A percentile compares a stretch with the other conserved stretches of the same genome.
phyloP scores from a whole-genome alignment of 92 coral and sea anemone genomes.

The Phenganax marumi region DNA sequence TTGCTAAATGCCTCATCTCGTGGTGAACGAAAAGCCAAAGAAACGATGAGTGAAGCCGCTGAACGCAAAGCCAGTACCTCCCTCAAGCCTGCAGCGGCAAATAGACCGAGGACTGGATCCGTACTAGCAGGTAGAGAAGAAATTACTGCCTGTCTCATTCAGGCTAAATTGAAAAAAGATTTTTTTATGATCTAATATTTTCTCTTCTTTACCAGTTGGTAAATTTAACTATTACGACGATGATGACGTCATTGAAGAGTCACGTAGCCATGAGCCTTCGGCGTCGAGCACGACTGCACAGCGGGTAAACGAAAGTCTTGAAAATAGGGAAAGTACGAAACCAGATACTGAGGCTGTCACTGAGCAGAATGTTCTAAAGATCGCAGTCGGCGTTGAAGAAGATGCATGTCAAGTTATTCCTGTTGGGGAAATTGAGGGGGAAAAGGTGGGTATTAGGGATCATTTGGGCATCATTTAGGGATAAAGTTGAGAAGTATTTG shows the following conservation, averaged over 20 bases:
- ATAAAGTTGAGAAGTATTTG: too few species aligned
- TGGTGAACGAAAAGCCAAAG: constrained; percentile 64
- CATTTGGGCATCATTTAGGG: neutral
- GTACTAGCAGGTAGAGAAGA: constrained; percentile 29
- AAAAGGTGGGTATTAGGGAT: neutral
- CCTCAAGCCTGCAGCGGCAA: neutral
- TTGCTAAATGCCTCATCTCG: constrained; percentile 62
- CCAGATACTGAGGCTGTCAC: neutral
- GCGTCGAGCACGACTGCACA: constrained; percentile 5
- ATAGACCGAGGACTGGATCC: constrained; percentile 25
- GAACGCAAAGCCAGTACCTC: constrained; percentile 10
- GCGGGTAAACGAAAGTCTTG: constrained; percentile 4
- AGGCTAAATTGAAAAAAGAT: neutral
- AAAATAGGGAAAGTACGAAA: neutral
- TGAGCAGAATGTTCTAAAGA: constrained; percentile 9
- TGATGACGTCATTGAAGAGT: constrained; percentile 5
- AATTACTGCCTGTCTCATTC: neutral
- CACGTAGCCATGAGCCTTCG: constrained; percentile 5
- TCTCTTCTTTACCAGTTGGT: neutral
- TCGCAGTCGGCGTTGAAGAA: constrained; percentile 26
- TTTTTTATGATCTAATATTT: neutral
- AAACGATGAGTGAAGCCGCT: constrained; percentile 2
- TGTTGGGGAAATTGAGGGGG: constrained; percentile 7
- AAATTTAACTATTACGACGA: constrained; percentile 32
- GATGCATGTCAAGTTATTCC: constrained; percentile 37